These are phyloP conservation scores for Anguilla anguilla DNA, from an alignment of 2,797 vertebrate genomes.

Conservation along the genomic window DNA sequence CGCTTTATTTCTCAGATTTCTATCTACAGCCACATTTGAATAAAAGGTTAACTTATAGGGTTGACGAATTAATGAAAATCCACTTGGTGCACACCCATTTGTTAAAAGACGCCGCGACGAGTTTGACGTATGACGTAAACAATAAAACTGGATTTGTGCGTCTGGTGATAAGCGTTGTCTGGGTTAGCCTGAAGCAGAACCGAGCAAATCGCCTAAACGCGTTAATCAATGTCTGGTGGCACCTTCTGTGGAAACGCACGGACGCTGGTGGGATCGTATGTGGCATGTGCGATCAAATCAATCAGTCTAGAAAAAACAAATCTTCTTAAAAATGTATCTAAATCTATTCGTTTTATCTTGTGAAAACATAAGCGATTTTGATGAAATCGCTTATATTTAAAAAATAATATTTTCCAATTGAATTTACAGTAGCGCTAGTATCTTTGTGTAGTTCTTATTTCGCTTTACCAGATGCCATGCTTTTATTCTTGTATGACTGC, in stretches of 20 bases:
- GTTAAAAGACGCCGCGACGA: slow-evolving; percentile 40
- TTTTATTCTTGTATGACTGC: neutral
- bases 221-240: slow-evolving; percentile 46
- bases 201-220: slow-evolving; percentile 58
- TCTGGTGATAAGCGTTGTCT: slow-evolving; percentile 36
- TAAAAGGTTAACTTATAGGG: neutral
- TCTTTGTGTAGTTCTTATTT: neutral
- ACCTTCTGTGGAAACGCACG: slow-evolving; percentile 37
- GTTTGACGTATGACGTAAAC: slow-evolving; percentile 53
- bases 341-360: neutral
- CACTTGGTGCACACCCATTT: neutral
- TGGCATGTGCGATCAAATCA: neutral
- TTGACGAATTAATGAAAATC: neutral
- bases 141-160: slow-evolving; percentile 51
- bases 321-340: neutral
- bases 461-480: neutral
- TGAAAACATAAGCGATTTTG: too few species aligned
- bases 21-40: neutral
- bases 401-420: too few species aligned
- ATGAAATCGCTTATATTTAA: too few species aligned
- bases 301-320: neutral
- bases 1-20: too few species aligned
- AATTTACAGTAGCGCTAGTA: neutral
- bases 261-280: neutral
- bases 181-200: slow-evolving; percentile 33